These are phyloP conservation scores for Cetonia aurata DNA, from an alignment of 2,888 invertebrate genomes.

Conservation along the genomic window DNA sequence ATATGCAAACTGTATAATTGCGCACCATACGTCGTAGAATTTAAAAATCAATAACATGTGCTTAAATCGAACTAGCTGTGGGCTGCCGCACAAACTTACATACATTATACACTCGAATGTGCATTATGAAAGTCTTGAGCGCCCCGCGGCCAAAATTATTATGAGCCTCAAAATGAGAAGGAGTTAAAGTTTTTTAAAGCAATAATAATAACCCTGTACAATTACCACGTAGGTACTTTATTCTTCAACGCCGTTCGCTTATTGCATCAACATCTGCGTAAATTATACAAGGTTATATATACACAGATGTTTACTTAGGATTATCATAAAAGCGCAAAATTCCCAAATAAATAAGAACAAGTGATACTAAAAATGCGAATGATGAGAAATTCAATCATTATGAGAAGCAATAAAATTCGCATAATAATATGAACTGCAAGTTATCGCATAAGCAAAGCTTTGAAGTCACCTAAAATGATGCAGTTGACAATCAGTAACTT, in stretches of 20 bases:
- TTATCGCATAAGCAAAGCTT: slow-evolving; percentile 6
- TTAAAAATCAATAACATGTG: no score
- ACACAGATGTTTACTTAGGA: background rate
- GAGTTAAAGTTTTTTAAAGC: slow-evolving; percentile 9
- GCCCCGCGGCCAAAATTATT: no score
- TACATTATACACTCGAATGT: no score
- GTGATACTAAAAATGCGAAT: background rate
- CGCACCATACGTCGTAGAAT: no score
- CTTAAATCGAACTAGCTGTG: no score
- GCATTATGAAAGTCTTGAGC: no score
- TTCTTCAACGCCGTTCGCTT: slow-evolving; percentile 7
- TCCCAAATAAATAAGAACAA: background rate
- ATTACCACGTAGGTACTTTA: slow-evolving; percentile 1
- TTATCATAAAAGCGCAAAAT: slow-evolving; percentile 1
- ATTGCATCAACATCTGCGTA: slow-evolving; percentile 8
- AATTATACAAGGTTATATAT: background rate
- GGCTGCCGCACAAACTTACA: no score
- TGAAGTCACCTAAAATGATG: background rate
- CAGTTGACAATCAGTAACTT: no score
- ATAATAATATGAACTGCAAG: no score
- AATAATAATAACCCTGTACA: slow-evolving; percentile 10
- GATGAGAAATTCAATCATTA: slow-evolving; percentile 3
- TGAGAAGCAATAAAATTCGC: background rate
- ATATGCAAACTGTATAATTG: no score
- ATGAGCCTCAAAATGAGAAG: background rate